Conservation (phyloP, 2,888 invertebrate genomes). For the Agapostemon virescens region DNA sequence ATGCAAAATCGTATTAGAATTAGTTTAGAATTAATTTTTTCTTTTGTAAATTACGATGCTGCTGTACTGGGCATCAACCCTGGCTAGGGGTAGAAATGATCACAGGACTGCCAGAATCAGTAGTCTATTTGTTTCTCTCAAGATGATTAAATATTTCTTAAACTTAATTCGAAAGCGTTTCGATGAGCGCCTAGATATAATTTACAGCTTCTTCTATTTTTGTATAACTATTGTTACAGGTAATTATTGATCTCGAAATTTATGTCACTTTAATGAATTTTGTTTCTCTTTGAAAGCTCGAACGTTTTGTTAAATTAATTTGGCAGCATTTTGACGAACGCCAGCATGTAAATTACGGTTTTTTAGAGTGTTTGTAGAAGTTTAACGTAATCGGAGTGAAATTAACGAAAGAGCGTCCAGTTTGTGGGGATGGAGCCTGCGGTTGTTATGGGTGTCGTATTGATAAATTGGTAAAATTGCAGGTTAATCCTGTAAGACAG, state of each 20-base stretch:
- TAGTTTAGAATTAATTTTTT: no score
- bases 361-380: background rate
- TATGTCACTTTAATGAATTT: background rate
- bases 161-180: no score
- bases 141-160: no score
- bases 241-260: background rate
- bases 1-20: no score
- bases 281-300: background rate
- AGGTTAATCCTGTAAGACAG: slow-evolving; percentile 47
- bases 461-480: slow-evolving; percentile 43
- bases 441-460: background rate
- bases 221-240: no score
- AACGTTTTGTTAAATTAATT: background rate
- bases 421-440: background rate
- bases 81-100: no score
- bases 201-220: no score
- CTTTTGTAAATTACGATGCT: no score
- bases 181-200: no score
- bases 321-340: background rate
- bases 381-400: background rate
- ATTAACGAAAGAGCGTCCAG: background rate
- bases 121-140: no score
- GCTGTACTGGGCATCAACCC: no score
- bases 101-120: no score
- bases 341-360: background rate